A percentile compares a stretch with the other conserved stretches of the same genome.
Evolutionary conservation across 2,888 invertebrate genomes (phyloP).

Genomic region (Ophioninae sp.): DNA sequence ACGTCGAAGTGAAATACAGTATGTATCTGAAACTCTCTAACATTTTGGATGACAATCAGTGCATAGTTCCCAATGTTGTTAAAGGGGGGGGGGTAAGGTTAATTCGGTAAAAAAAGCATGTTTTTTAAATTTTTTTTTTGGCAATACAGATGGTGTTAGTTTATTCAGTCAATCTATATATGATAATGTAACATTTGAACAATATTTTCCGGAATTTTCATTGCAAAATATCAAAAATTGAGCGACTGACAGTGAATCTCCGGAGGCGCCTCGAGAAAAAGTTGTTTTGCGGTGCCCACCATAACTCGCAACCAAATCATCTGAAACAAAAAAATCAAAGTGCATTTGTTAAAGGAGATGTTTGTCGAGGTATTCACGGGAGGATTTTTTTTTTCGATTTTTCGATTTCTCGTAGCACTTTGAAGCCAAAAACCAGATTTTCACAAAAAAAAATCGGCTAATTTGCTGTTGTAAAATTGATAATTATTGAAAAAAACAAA

Average conservation of each 20-base stretch:
- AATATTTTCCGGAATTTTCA: slow-evolving; percentile 49
- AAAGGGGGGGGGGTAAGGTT: neutral
- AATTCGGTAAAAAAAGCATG: neutral
- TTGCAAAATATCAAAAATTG: slow-evolving; percentile 57
- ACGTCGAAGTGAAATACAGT: too few relatives aligned
- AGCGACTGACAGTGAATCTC: slow-evolving; percentile 58
- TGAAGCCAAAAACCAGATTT: slow-evolving; percentile 61
- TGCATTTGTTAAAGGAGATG: slow-evolving; percentile 55
- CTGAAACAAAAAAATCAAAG: slow-evolving; percentile 63
- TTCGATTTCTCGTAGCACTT: slow-evolving; percentile 56
- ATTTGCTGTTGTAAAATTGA: slow-evolving; percentile 62
- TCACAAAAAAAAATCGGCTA: slow-evolving; percentile 59
- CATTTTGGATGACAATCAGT: too few relatives aligned
- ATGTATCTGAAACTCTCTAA: too few relatives aligned
- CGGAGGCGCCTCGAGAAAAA: slow-evolving; percentile 60
- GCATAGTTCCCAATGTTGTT: too few relatives aligned
- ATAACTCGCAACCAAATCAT: slow-evolving; percentile 63
- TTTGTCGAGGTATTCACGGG: slow-evolving; percentile 58
- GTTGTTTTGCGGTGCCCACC: slow-evolving; percentile 60
- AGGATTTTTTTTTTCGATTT: slow-evolving; percentile 56
- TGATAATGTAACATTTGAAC: slow-evolving; percentile 53
- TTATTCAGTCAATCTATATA: slow-evolving; percentile 38
- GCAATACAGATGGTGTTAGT: neutral
- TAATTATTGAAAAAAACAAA: slow-evolving; percentile 57
- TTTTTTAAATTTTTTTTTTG: slow-evolving; percentile 1